Percentiles rank a stretch among this genome's conserved stretches.
Evolutionary conservation across 2,113 vertebrate genomes (phyloP).

Genomic region (Numenius arquata): DNA sequence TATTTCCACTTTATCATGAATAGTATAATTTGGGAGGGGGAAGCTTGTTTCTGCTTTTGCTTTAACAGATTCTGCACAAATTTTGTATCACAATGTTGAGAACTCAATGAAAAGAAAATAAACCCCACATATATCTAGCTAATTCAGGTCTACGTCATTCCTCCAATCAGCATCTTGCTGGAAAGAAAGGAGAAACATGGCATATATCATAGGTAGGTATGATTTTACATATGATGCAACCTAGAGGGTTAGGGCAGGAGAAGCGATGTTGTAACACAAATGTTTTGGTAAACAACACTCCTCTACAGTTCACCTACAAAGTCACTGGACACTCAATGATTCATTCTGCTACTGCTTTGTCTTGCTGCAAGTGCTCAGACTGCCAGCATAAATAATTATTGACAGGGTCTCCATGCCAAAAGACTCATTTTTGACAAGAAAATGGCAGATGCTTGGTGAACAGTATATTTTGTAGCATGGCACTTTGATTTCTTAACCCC

Average conservation of each 20-base stretch:
- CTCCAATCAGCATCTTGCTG: constrained; percentile 74
- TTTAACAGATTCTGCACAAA: constrained; percentile 58
- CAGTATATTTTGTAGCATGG: neutral
- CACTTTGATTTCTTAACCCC: neutral
- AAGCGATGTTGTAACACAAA: neutral
- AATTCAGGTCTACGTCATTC: constrained; percentile 70
- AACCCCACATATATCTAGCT: constrained; percentile 62
- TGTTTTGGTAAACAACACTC: constrained; percentile 69
- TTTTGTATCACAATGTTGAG: constrained; percentile 51
- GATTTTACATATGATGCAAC: constrained; percentile 50
- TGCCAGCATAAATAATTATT: neutral
- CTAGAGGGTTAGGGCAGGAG: constrained; percentile 35
- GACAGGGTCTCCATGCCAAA: neutral
- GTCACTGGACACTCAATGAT: neutral
- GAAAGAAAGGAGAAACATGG: constrained; percentile 74
- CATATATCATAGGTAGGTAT: constrained; percentile 73
- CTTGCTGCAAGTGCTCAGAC: constrained; percentile 57
- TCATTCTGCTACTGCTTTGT: constrained; percentile 57
- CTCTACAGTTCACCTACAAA: constrained; percentile 19
- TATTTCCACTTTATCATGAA: neutral
- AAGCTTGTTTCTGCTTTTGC: constrained; percentile 59
- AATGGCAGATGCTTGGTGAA: neutral
- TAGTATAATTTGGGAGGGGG: constrained; percentile 38
- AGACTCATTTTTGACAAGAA: neutral
- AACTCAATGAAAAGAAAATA: constrained; percentile 56